Conservation (phyloP, 1,140 invertebrate genomes). For the Pseudobourletiella spinata region DNA sequence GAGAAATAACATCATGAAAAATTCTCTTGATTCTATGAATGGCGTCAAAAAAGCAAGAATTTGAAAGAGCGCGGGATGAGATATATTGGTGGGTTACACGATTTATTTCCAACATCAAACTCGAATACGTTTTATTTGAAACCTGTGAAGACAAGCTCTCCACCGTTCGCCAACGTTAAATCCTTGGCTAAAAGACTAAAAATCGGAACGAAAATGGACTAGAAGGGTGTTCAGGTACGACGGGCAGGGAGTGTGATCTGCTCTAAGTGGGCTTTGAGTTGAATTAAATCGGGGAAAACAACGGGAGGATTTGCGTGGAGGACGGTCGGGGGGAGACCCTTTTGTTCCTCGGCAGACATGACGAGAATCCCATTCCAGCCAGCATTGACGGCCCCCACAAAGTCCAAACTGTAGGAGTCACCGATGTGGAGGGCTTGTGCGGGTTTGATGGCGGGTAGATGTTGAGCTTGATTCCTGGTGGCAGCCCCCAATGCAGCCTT, state of each 20-base stretch:
- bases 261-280: background rate
- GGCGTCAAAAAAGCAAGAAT: too few relatives aligned
- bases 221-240: too few relatives aligned
- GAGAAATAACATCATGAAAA: too few relatives aligned
- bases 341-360: background rate
- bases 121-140: background rate
- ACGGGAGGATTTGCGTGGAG: background rate
- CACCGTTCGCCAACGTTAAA: too few relatives aligned
- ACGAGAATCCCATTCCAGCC: conserved; percentile 66
- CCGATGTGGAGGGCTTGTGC: conserved; percentile 70
- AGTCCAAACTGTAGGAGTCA: conserved; percentile 65
- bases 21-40: too few relatives aligned
- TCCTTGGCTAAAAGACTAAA: too few relatives aligned
- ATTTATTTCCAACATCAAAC: background rate
- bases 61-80: background rate
- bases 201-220: too few relatives aligned
- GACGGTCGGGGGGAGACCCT: background rate
- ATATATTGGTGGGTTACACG: background rate
- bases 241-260: background rate
- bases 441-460: conserved; percentile 43
- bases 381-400: conserved; percentile 58
- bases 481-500: conserved; percentile 50
- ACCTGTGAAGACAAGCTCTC: too few relatives aligned
- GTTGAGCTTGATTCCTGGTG: background rate
- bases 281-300: background rate